Percentiles rank a stretch among this genome's conserved stretches.
These are phyloP conservation scores for Microcebus griseorufus DNA, from an alignment of 2,113 vertebrate species.

Conservation along the genomic window DNA sequence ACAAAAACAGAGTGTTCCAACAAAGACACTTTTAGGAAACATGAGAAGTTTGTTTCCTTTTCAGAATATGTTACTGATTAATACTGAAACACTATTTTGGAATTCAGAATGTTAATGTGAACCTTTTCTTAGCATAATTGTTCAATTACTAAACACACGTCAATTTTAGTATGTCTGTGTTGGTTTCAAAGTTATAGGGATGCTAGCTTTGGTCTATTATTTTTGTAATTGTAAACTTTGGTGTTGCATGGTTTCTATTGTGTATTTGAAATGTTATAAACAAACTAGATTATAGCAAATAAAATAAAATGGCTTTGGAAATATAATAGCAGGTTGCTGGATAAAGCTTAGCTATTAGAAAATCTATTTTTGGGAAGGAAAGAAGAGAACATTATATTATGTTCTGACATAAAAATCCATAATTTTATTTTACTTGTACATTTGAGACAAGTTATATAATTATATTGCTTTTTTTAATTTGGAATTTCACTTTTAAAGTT, in stretches of 20 bases:
- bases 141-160: background rate
- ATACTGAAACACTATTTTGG: background rate
- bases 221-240: constrained; percentile 29
- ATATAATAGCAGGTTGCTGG: constrained; percentile 48
- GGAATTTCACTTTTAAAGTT: constrained; percentile 25
- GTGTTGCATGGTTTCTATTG: background rate
- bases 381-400: constrained; percentile 56
- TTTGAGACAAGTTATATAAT: constrained; percentile 30
- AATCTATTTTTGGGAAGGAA: constrained; percentile 60
- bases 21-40: background rate
- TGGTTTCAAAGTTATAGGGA: background rate
- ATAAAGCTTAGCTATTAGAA: constrained; percentile 56
- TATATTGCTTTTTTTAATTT: background rate
- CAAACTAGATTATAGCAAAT: constrained; percentile 66
- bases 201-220: constrained; percentile 35
- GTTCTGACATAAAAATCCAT: background rate
- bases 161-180: background rate
- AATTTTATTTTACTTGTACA: constrained; percentile 46
- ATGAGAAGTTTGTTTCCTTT: constrained; percentile 27
- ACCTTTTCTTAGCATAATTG: background rate
- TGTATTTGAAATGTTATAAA: constrained; percentile 54
- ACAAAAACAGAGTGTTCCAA: background rate
- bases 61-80: background rate
- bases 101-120: background rate
- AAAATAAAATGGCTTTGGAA: constrained; percentile 63